A percentile compares a stretch with the other conserved stretches of the same genome.
These are phyloP conservation scores for Eupithecia centaureata DNA, from an alignment of 2,888 invertebrate species.

Conservation along the genomic window DNA sequence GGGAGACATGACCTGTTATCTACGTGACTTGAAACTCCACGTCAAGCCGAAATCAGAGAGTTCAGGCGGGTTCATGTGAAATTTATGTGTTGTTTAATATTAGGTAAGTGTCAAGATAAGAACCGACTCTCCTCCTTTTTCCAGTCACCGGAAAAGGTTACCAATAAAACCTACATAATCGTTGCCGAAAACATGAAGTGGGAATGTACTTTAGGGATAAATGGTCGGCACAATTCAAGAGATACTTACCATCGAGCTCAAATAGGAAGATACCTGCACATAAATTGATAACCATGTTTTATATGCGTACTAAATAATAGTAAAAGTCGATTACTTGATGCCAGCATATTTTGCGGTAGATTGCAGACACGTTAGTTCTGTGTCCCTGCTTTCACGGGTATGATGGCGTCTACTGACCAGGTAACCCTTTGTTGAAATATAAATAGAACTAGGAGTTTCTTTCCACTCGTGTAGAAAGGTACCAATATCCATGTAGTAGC, in stretches of 20 bases:
- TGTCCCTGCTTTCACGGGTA: background rate
- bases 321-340: background rate
- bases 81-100: too few species aligned
- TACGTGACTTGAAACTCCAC: background rate
- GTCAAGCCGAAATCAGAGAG: background rate
- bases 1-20: background rate
- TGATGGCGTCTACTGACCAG: background rate
- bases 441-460: too few species aligned
- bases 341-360: background rate
- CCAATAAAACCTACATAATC: too few species aligned
- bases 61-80: background rate
- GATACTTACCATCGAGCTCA: background rate
- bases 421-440: background rate
- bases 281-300: background rate
- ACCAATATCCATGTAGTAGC: background rate
- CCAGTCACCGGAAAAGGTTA: too few species aligned
- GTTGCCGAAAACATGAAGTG: too few species aligned
- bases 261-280: constrained; percentile 4
- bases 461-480: too few species aligned
- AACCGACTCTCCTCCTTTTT: too few species aligned
- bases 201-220: background rate
- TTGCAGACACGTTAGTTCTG: background rate
- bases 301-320: background rate
- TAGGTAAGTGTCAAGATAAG: too few species aligned
- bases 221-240: background rate